These are phyloP conservation scores for Aldabrachelys gigantea DNA, from an alignment of 2,113 vertebrate genomes.

Conservation along the genomic window DNA sequence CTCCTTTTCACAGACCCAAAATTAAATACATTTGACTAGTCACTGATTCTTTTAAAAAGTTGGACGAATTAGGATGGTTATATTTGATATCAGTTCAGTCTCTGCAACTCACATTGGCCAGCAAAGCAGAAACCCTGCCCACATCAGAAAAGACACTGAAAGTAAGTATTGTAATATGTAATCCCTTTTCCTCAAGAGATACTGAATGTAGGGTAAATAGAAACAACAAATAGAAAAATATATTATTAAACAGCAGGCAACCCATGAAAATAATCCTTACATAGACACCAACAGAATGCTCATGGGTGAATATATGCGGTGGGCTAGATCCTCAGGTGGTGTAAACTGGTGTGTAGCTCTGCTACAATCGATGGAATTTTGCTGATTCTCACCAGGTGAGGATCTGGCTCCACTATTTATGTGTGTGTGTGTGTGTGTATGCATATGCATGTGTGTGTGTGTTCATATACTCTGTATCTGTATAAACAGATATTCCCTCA, in stretches of 20 bases:
- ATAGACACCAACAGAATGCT: not conserved
- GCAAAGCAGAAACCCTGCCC: not conserved
- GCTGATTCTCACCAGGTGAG: not conserved
- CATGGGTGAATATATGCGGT: not conserved
- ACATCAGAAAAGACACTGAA: not conserved
- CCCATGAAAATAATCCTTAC: not conserved
- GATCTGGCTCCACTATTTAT: rapidly evolving
- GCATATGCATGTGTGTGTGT: not conserved
- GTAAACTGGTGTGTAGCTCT: not conserved
- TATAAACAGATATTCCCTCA: not conserved
- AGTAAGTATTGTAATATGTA: not conserved
- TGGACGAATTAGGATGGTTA: conserved; percentile 45
- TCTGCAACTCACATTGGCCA: conserved; percentile 50
- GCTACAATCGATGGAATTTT: not conserved
- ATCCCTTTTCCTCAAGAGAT: not conserved
- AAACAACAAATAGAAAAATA: not conserved
- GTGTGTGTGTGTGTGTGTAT: not conserved
- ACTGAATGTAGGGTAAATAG: not conserved
- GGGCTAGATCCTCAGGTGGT: not conserved
- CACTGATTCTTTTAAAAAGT: conserved; percentile 54
- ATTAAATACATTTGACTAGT: conserved; percentile 40
- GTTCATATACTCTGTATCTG: not conserved
- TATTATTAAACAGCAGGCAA: not conserved
- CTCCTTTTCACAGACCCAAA: conserved; percentile 57
- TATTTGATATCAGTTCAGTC: conserved; percentile 43